Base-by-base conservation (phyloP, 2,888 invertebrate genomes). In the Drosophila yooni region DNA sequence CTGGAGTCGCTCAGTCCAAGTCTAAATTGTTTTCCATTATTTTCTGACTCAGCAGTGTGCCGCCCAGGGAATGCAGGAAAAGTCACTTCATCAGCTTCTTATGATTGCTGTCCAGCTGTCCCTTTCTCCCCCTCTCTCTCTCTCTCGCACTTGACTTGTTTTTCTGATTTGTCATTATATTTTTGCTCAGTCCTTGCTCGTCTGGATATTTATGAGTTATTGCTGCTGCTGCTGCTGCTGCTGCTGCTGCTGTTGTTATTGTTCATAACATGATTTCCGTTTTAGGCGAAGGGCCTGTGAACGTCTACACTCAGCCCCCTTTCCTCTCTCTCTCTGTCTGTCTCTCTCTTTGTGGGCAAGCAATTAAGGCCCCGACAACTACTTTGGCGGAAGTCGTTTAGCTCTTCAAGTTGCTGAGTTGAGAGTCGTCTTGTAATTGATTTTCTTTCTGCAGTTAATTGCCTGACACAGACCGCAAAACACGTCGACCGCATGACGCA, bases 91-190 rank as follows among this genome's bases (percentile, higher is more conserved):
- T 84, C 74, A 62, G 76, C 74, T 70, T 77, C 71, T 79, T 63
- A 75, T 77, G 82, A 85, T 87, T 83, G 87, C 86, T 76, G 79
- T 79, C 83, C 85, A 85, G 82, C 85, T 85, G 81, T 73, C 75
- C 38, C 38, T 10, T 21, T 3, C 15, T 2, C 3, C 8, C 27
- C 18, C 25, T 8, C 29, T 21, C 31, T 51, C n/a, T 6, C 43
- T 6, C 11, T 1, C 21, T 36, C 10, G 8, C 54, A 68, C 70
- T 81, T 74, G 59, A 58, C 69, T 74, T 81, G 72, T 73, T 80
- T 82, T 83, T 83, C 83, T 83, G 88, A 86, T 86, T 87, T 86
- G 85, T 87, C 85, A 86, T 86, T 87, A 87, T 86, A 86, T 79
- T 74, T 79, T 60, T 64, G 71, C 69, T 52, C 48, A 34, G 54